Evolutionary conservation across 2,113 vertebrate genomes (phyloP).

Genomic region (Chaetops frenatus): DNA sequence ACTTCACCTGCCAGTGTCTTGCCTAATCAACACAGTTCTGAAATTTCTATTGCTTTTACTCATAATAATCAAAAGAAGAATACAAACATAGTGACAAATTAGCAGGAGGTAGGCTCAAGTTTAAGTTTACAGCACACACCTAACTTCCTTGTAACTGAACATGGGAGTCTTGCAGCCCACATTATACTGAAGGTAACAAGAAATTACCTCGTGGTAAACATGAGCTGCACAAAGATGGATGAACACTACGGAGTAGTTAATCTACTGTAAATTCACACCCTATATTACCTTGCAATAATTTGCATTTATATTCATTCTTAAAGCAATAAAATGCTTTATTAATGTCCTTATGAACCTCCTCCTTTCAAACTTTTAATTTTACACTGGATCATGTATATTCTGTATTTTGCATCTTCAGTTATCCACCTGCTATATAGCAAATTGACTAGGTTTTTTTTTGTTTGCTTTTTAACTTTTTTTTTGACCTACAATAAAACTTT

Average conservation of each 20-base stretch:
- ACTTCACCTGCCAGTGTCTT: not conserved
- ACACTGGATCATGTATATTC: not conserved
- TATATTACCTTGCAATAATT: not conserved
- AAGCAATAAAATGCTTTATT: not conserved
- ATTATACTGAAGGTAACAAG: not conserved
- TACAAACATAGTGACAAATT: not conserved
- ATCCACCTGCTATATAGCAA: not conserved
- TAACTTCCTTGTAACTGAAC: not conserved
- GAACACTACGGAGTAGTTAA: not conserved
- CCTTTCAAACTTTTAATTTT: not conserved
- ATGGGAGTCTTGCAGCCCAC: not conserved
- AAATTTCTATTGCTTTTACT: not conserved
- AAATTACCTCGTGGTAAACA: not conserved
- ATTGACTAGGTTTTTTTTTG: not conserved
- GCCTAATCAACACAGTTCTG: not conserved
- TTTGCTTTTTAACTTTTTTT: not conserved
- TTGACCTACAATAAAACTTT: not conserved
- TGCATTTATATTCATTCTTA: not conserved
- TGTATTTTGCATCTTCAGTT: not conserved
- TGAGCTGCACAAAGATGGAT: not conserved
- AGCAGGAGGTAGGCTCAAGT: not conserved
- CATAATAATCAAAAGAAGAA: not conserved
- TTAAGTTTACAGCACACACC: not conserved
- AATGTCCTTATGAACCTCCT: not conserved
- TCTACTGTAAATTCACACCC: not conserved